Evolutionary conservation across 2,888 invertebrate genomes (phyloP).

Genomic region (Sicus ferrugineus): DNA sequence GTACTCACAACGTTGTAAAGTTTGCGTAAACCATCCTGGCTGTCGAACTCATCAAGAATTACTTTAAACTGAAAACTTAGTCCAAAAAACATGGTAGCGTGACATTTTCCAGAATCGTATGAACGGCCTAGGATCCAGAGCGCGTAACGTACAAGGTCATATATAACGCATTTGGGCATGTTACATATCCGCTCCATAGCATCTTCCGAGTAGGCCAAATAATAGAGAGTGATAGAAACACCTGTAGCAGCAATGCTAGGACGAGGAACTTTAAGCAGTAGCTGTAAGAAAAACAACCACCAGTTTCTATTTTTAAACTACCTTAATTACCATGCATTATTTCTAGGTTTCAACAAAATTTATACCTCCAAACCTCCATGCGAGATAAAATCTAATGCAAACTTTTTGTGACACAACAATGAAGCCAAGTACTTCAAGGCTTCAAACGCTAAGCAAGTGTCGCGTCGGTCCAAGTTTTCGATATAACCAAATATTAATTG

Average conservation of each 20-base stretch:
- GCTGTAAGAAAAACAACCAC: slow-evolving; percentile 64
- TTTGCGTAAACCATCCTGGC: slow-evolving; percentile 88
- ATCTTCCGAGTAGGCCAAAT: slow-evolving; percentile 95
- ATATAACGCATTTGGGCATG: slow-evolving; percentile 79
- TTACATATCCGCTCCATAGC: slow-evolving; percentile 96
- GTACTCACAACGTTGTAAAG: slow-evolving; percentile 81
- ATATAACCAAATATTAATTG: slow-evolving; percentile 90
- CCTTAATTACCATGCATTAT: no score
- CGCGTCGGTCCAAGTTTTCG: slow-evolving; percentile 85
- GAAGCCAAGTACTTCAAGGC: slow-evolving; percentile 95
- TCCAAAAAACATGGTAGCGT: slow-evolving; percentile 98
- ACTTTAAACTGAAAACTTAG: slow-evolving; percentile 92
- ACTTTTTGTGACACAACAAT: slow-evolving; percentile 96
- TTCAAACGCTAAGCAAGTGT: slow-evolving; percentile 94
- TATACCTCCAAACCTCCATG: slow-evolving; percentile 82
- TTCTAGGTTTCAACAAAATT: no score
- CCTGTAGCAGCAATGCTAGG: slow-evolving; percentile 95
- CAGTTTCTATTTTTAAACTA: no score
- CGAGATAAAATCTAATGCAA: slow-evolving; percentile 94
- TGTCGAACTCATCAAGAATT: slow-evolving; percentile 93
- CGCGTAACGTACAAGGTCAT: slow-evolving; percentile 85
- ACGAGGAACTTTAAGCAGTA: slow-evolving; percentile 86
- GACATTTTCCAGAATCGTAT: slow-evolving; percentile 96
- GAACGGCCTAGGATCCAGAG: slow-evolving; percentile 96
- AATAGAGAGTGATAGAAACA: slow-evolving; percentile 95